Evolutionary conservation across 1,140 invertebrate genomes (phyloP).

Genomic region (Apis dorsata): DNA sequence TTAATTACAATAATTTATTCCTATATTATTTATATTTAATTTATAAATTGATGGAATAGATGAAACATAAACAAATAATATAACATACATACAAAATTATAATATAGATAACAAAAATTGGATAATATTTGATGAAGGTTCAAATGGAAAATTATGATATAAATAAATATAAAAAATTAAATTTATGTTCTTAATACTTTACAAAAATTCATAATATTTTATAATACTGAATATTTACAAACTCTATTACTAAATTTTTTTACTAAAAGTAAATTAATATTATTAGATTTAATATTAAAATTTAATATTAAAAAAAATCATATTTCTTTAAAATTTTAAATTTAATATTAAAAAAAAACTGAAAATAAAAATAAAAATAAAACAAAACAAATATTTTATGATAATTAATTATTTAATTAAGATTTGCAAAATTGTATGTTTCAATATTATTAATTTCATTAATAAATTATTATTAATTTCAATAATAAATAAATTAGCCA

Average conservation of each 20-base stretch:
- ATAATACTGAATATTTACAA: not conserved
- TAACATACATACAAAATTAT: not conserved
- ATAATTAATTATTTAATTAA: conserved; percentile 10
- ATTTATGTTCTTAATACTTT: not conserved
- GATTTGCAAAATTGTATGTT: too few species aligned
- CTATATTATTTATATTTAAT: not conserved
- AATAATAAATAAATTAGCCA: conserved; percentile 22
- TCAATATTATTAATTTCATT: too few species aligned
- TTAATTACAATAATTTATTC: not conserved
- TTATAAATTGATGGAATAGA: not conserved
- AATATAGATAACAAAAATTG: not conserved
- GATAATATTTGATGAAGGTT: conserved; percentile 19
- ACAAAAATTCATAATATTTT: conserved; percentile 3
- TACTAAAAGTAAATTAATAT: conserved; percentile 28
- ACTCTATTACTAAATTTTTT: conserved; percentile 51
- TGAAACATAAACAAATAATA: conserved; percentile 29
- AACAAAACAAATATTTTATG: conserved; percentile 10
- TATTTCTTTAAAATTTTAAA: not conserved
- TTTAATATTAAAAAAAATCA: conserved; percentile 32
- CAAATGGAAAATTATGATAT: not conserved
- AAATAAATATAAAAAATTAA: not conserved
- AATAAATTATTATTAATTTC: not conserved
- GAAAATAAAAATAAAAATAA: conserved; percentile 1
- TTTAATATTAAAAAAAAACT: conserved; percentile 28
- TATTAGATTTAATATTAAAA: conserved; percentile 8